Evolutionary conservation across 1,140 invertebrate genomes (phyloP).

Genomic region (Penaeus indicus): DNA sequence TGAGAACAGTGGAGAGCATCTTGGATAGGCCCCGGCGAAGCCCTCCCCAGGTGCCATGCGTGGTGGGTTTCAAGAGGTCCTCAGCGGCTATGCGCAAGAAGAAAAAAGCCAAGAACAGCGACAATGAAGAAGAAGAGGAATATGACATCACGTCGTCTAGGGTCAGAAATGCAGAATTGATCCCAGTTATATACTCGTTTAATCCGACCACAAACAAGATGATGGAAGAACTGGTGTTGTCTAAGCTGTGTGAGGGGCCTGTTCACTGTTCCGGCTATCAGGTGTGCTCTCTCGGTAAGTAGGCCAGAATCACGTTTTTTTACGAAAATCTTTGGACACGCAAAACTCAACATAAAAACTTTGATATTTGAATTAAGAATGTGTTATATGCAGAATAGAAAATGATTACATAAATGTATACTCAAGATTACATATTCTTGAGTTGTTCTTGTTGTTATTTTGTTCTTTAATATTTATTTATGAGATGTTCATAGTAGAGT

Average conservation of each 20-base stretch:
- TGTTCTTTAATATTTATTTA: too few relatives aligned
- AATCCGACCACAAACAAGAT: slow-evolving; percentile 29
- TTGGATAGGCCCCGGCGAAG: slow-evolving; percentile 13
- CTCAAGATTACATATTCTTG: too few relatives aligned
- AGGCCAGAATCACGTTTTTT: neutral
- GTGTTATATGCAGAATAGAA: too few relatives aligned
- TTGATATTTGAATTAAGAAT: too few relatives aligned
- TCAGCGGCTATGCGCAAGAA: neutral
- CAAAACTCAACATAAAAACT: too few relatives aligned
- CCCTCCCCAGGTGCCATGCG: slow-evolving; percentile 29
- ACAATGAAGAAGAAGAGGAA: slow-evolving; percentile 41
- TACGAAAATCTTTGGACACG: too few relatives aligned
- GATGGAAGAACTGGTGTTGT: slow-evolving; percentile 37
- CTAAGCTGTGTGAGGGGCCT: slow-evolving; percentile 38
- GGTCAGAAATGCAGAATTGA: slow-evolving; percentile 25
- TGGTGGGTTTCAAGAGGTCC: slow-evolving; percentile 47
- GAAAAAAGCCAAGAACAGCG: slow-evolving; percentile 48
- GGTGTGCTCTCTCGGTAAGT: slow-evolving; percentile 55
- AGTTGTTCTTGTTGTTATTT: too few relatives aligned
- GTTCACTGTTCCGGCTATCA: slow-evolving; percentile 52
- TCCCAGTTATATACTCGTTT: slow-evolving; percentile 46
- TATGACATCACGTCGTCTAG: neutral
- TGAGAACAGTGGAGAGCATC: neutral
- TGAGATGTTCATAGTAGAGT: too few relatives aligned
- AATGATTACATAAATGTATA: too few relatives aligned